Percentiles rank a stretch among this genome's conserved stretches.
These are phyloP conservation scores for Epizoanthus ramosus DNA, from an alignment of 92 coral and sea anemone genomes.

Conservation along the genomic window DNA sequence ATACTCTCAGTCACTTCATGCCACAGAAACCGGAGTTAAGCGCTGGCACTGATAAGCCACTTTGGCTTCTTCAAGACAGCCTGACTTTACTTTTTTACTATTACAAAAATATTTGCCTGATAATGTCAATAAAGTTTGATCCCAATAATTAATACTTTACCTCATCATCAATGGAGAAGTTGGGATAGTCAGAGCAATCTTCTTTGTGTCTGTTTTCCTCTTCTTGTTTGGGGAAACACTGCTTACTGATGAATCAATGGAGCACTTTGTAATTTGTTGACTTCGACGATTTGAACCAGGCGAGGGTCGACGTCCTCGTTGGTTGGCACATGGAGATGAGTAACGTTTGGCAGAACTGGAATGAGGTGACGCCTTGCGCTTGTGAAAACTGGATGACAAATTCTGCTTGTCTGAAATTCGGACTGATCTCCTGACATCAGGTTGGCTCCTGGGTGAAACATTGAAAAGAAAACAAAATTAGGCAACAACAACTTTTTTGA, in stretches of 20 bases:
- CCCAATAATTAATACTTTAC: background rate
- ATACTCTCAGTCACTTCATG: no score
- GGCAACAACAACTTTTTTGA: no score
- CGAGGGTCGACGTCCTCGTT: constrained; percentile 4
- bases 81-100: no score
- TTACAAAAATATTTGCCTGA: no score
- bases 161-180: constrained; percentile 75
- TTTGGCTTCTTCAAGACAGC: no score
- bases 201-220: constrained; percentile 56
- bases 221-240: constrained; percentile 48
- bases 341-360: background rate
- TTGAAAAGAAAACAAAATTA: background rate
- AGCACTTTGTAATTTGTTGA: constrained; percentile 11
- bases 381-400: background rate
- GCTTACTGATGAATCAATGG: constrained; percentile 13
- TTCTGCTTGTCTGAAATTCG: constrained; percentile 1
- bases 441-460: constrained; percentile 11
- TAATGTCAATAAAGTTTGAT: no score
- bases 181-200: constrained; percentile 65
- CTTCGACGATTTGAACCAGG: constrained; percentile 3
- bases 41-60: no score
- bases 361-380: constrained; percentile 17
- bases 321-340: background rate
- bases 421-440: constrained; percentile 21
- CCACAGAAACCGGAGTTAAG: no score